Conservation (phyloP, 2,888 invertebrate genomes). For the Eupithecia centaureata region DNA sequence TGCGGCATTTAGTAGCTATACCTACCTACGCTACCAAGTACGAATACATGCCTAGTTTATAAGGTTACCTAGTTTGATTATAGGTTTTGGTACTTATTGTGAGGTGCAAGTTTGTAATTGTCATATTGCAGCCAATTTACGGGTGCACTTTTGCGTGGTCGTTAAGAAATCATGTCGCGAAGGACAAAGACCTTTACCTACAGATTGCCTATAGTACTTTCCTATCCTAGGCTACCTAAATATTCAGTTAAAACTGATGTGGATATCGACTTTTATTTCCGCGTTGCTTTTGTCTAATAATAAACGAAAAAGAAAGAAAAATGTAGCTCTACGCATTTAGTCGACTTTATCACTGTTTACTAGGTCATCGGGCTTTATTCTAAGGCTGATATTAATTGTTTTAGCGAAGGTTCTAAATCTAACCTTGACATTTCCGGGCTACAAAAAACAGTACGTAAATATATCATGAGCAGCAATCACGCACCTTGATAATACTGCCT, state of each 20-base stretch:
- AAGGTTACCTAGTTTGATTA: constrained; percentile 16
- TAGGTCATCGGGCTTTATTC: constrained; percentile 31
- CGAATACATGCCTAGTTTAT: constrained; percentile 11
- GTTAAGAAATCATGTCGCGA: constrained; percentile 15
- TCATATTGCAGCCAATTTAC: constrained; percentile 20
- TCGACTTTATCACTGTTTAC: constrained; percentile 24
- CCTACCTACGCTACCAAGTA: background rate
- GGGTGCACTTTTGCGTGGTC: constrained; percentile 21
- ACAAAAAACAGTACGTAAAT: constrained; percentile 43
- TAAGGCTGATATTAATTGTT: constrained; percentile 39
- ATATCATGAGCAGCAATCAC: constrained; percentile 56
- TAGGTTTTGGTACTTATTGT: constrained; percentile 14
- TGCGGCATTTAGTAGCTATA: constrained; percentile 47
- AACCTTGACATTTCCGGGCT: constrained; percentile 63
- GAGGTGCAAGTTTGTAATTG: constrained; percentile 22
- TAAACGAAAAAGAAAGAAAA: background rate
- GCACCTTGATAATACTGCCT: constrained; percentile 56
- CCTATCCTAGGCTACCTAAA: background rate
- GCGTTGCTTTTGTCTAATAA: constrained; percentile 5
- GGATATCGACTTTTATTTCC: constrained; percentile 21
- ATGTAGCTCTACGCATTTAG: background rate
- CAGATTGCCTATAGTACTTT: background rate
- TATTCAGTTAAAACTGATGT: constrained; percentile 20
- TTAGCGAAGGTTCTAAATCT: constrained; percentile 39
- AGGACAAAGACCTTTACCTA: background rate